Percentiles rank a stretch among this genome's conserved stretches.
phyloP scores from a whole-genome alignment of 2,888 invertebrate species.

The Aelia acuminata region DNA sequence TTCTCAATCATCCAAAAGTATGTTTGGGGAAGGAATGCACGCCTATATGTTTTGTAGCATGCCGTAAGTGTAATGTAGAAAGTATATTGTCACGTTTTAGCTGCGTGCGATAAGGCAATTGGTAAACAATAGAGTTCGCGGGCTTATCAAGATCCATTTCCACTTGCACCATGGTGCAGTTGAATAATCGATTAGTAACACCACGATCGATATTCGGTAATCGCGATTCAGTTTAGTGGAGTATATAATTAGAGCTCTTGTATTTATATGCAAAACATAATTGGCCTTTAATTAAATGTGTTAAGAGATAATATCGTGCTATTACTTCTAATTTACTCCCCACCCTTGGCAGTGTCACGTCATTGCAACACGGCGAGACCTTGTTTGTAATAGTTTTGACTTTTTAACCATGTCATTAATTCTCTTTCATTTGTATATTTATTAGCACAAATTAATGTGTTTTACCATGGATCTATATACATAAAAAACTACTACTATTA shows the following conservation, averaged over 20 bases:
- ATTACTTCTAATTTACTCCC: neutral
- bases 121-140: neutral
- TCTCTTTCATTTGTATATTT: neutral
- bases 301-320: neutral
- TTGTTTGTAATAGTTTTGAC: constrained; percentile 1
- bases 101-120: constrained; percentile 25
- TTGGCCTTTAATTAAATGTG: neutral
- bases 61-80: neutral
- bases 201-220: neutral
- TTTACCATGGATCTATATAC: neutral
- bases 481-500: neutral
- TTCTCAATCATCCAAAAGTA: too few species aligned
- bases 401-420: neutral
- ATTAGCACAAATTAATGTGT: neutral
- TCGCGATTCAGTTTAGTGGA: neutral
- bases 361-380: neutral
- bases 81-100: neutral
- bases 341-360: neutral
- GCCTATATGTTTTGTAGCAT: neutral
- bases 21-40: neutral
- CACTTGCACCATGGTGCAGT: constrained; percentile 3
- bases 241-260: neutral
- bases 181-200: constrained; percentile 24
- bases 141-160: constrained; percentile 42
- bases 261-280: neutral